Conservation (phyloP, 2,888 invertebrate species). For the Epinotia brunnichana region DNA sequence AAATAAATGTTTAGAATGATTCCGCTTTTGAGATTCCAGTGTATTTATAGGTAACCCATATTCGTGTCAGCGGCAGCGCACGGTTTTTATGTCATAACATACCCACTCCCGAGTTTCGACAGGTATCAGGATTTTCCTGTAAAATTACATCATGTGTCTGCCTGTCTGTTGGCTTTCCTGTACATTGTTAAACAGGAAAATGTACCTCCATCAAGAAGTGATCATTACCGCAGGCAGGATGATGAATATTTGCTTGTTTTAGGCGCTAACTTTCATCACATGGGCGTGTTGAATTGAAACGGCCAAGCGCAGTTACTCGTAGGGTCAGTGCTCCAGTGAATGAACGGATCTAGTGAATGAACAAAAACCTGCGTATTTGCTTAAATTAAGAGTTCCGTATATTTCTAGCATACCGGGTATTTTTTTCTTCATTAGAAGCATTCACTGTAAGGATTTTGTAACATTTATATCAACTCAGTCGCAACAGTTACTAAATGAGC, state of each 20-base stretch:
- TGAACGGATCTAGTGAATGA: no score
- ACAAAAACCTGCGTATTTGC: no score
- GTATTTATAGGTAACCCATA: conserved; percentile 63
- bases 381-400: no score
- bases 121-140: conserved; percentile 29
- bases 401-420: no score
- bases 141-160: conserved; percentile 26
- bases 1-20: conserved; percentile 49
- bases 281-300: neutral
- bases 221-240: neutral
- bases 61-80: conserved; percentile 59
- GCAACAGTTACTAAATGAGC: no score
- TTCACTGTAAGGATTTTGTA: no score
- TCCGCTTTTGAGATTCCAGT: conserved; percentile 52
- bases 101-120: conserved; percentile 46
- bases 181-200: neutral
- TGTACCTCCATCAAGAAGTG: neutral
- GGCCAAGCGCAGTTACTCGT: neutral
- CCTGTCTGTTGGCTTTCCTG: conserved; percentile 19
- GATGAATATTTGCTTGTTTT: conserved; percentile 25
- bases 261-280: conserved; percentile 10
- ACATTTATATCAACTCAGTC: no score
- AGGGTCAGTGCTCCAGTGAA: no score
- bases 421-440: no score
- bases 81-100: conserved; percentile 45